Evolutionary conservation across 2,888 invertebrate genomes (phyloP).

Genomic region (Sesia apiformis): DNA sequence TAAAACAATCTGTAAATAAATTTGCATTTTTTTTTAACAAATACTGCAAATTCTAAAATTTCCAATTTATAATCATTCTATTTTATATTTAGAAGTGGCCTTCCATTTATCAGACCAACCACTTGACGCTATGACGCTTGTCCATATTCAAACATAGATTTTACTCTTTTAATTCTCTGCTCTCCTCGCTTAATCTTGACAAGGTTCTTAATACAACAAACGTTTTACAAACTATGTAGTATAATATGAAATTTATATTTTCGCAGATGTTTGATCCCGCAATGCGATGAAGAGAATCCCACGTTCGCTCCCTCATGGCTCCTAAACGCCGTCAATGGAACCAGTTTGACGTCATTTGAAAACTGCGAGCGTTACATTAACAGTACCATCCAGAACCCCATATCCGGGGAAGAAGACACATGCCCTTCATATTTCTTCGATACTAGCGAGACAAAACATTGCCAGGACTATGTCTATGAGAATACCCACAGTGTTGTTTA

Average conservation of each 20-base stretch:
- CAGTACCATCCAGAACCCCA: conserved; percentile 12
- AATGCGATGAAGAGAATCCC: conserved; percentile 40
- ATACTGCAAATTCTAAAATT: no score
- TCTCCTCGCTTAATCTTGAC: no score
- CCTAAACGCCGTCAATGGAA: conserved; percentile 39
- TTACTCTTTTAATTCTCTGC: no score
- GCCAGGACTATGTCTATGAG: conserved; percentile 44
- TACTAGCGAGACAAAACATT: conserved; percentile 21
- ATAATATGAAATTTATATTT: background rate
- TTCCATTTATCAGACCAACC: no score
- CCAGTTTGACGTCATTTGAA: conserved; percentile 30
- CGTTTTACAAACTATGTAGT: background rate
- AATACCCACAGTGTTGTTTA: conserved; percentile 51
- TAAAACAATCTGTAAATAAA: no score
- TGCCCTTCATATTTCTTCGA: conserved; percentile 50
- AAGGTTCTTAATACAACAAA: no score
- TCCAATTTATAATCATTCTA: no score
- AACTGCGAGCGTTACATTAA: conserved; percentile 40
- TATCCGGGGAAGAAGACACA: conserved; percentile 11
- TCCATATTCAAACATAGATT: no score
- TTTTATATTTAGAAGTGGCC: no score
- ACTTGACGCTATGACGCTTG: no score
- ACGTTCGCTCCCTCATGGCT: conserved; percentile 43
- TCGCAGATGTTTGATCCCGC: conserved; percentile 43
- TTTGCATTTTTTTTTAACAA: no score